Conservation (phyloP, 1,140 invertebrate genomes). For the Drosophila novamexicana region DNA sequence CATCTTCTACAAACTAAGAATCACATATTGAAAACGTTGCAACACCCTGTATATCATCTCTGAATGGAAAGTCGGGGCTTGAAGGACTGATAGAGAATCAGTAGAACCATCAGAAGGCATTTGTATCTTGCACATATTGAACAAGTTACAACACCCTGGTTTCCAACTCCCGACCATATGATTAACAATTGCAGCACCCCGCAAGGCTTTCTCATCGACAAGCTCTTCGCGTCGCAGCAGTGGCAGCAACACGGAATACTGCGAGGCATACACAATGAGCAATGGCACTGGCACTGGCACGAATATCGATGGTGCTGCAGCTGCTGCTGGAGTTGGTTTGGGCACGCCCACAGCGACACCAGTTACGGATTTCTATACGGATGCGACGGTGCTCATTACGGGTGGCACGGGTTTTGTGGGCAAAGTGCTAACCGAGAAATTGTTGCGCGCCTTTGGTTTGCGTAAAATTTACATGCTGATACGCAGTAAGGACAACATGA, state of each 20-base stretch:
- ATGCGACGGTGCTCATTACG: constrained; percentile 86
- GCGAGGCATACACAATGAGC: constrained; percentile 44
- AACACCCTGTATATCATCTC: too few relatives aligned
- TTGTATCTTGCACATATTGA: too few relatives aligned
- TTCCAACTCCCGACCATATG: too few relatives aligned
- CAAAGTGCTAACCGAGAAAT: constrained; percentile 94
- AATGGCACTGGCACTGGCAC: constrained; percentile 25
- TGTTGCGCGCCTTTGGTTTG: constrained; percentile 91
- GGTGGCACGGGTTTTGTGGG: constrained; percentile 94
- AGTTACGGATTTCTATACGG: constrained; percentile 84
- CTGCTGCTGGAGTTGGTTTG: constrained; percentile 4
- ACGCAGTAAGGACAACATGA: constrained; percentile 91
- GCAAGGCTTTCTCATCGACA: constrained; percentile 72
- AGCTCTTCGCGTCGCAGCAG: constrained; percentile 71
- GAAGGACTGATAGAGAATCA: too few relatives aligned
- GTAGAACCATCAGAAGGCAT: too few relatives aligned
- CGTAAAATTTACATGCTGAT: constrained; percentile 92
- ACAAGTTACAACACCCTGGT: too few relatives aligned
- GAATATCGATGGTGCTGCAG: constrained; percentile 10
- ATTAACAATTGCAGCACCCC: constrained; percentile 21
- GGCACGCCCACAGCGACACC: constrained; percentile 42
- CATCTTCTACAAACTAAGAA: neutral
- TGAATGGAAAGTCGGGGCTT: too few relatives aligned
- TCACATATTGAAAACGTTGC: neutral
- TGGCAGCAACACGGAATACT: constrained; percentile 34